These are phyloP conservation scores for Ricordea florida DNA, from an alignment of 92 coral and sea anemone genomes.

Conservation along the genomic window DNA sequence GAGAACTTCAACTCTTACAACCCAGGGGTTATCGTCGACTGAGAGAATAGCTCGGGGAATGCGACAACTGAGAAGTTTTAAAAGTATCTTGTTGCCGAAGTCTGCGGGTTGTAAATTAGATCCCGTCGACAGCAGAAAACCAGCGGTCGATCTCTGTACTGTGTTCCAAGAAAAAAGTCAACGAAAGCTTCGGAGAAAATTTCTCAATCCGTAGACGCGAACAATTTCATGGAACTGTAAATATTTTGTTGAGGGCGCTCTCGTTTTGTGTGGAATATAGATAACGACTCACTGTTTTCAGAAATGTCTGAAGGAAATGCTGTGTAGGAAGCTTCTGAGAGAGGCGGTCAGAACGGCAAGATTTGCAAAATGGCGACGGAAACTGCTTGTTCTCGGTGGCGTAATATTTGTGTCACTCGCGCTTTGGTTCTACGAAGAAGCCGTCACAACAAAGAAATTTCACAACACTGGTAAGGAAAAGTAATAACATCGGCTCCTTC, in stretches of 20 bases:
- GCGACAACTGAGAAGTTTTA: constrained; percentile 27
- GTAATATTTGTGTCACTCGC: too few relatives aligned
- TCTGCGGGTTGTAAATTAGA: constrained; percentile 37
- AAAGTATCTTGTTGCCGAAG: constrained; percentile 17
- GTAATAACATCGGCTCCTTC: constrained; percentile 8
- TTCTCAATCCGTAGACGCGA: background rate
- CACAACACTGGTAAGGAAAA: too few relatives aligned
- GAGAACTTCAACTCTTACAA: background rate
- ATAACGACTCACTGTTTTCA: background rate
- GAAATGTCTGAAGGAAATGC: background rate
- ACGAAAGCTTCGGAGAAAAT: background rate
- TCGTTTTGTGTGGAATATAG: too few relatives aligned
- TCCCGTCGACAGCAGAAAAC: constrained; percentile 12
- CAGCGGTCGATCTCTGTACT: background rate
- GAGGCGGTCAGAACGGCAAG: too few relatives aligned
- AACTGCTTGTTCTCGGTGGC: too few relatives aligned
- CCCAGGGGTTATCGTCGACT: background rate
- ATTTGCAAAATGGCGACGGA: too few relatives aligned
- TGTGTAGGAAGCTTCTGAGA: constrained; percentile 12
- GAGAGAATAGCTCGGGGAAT: constrained; percentile 14
- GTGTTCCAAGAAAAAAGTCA: background rate
- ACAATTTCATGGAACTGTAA: too few relatives aligned
- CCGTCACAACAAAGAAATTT: too few relatives aligned
- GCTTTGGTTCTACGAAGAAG: too few relatives aligned
- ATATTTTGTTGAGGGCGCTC: too few relatives aligned